A percentile compares a stretch with the other conserved stretches of the same genome.
Evolutionary conservation across 2,113 vertebrate genomes (phyloP).

Genomic region (Crocuta crocuta): DNA sequence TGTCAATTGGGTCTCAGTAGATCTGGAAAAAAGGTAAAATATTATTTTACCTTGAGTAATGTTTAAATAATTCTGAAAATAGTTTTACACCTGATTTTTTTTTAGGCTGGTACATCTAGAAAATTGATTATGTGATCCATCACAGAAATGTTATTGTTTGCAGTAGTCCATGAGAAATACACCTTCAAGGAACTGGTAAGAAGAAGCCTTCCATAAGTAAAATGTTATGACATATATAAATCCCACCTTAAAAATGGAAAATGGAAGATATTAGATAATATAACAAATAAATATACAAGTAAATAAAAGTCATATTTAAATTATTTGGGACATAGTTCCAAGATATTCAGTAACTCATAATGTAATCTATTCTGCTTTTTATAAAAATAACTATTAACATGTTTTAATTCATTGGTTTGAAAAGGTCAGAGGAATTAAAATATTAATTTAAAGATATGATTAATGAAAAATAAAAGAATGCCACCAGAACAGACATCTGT

Average conservation of each 20-base stretch:
- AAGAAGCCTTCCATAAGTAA: not conserved
- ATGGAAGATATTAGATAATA: not conserved
- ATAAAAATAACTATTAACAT: not conserved
- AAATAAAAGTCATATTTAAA: not conserved
- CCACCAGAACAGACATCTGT: not conserved
- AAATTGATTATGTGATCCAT: not conserved
- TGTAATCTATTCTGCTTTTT: not conserved
- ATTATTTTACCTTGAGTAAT: not conserved
- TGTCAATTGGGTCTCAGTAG: not conserved
- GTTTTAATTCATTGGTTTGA: not conserved
- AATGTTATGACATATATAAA: not conserved
- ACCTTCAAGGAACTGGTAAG: not conserved
- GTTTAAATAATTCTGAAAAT: not conserved
- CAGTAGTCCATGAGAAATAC: not conserved
- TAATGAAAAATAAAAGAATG: not conserved
- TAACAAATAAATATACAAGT: not conserved
- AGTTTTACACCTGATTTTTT: not conserved
- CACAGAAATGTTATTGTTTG: not conserved
- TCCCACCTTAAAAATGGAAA: not conserved
- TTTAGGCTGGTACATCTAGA: not conserved
- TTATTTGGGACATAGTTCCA: not conserved
- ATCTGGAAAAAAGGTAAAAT: not conserved
- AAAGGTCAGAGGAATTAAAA: slow-evolving; percentile 17
- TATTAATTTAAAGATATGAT: not conserved
- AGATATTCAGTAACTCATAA: not conserved